These are phyloP conservation scores for Labrus mixtus DNA, from an alignment of 2,113 vertebrate genomes.

Conservation along the genomic window DNA sequence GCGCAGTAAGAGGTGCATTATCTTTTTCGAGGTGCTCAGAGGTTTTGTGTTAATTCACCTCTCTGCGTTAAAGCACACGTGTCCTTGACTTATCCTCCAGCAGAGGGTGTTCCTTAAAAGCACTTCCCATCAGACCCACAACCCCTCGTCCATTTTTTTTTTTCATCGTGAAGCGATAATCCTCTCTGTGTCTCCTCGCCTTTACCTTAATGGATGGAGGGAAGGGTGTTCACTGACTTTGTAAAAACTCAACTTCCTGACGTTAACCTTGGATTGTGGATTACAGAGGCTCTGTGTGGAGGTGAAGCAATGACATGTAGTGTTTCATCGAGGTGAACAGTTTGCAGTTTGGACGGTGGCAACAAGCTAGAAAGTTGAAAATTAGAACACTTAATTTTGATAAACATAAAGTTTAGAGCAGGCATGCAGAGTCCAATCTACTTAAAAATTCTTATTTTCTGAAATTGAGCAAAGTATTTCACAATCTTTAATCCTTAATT, in stretches of 20 bases:
- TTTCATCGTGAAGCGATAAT: neutral
- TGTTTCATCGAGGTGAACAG: neutral
- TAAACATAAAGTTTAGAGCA: too few relatives aligned
- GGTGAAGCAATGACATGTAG: too few relatives aligned
- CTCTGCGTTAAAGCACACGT: neutral
- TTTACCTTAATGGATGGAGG: neutral
- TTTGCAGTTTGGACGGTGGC: neutral
- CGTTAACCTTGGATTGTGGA: neutral
- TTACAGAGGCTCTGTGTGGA: neutral
- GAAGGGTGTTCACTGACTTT: neutral
- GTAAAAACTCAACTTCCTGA: neutral
- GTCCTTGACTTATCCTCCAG: neutral
- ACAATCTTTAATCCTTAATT: too few relatives aligned
- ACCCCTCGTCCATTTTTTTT: neutral
- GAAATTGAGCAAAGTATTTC: too few relatives aligned
- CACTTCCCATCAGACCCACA: neutral
- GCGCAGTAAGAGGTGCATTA: too few relatives aligned
- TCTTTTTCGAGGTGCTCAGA: neutral
- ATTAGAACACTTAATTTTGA: too few relatives aligned
- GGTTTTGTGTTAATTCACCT: neutral
- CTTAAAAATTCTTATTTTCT: too few relatives aligned
- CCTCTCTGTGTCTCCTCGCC: neutral
- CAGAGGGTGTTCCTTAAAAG: neutral
- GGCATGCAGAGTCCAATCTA: too few relatives aligned
- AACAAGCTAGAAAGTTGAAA: too few relatives aligned